These are phyloP conservation scores for Aquatica leii DNA, from an alignment of 2,888 invertebrate species.

Conservation along the genomic window DNA sequence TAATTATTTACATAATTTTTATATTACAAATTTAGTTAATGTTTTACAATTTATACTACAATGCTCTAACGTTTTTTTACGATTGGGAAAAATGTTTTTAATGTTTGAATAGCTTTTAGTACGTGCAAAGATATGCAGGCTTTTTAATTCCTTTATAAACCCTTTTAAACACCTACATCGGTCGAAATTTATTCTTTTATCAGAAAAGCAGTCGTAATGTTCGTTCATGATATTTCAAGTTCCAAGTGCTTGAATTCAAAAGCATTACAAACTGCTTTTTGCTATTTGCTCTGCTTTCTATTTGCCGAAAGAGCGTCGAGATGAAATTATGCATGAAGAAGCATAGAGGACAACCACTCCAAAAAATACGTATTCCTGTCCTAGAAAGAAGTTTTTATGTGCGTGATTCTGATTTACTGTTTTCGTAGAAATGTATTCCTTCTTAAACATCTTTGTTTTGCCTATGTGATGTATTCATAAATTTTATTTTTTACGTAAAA, in stretches of 20 bases:
- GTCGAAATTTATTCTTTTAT: slow-evolving; percentile 22
- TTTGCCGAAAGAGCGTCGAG: slow-evolving; percentile 26
- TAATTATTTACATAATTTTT: too few relatives aligned
- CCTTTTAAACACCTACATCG: slow-evolving; percentile 23
- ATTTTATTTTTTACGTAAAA: neutral
- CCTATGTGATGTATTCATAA: slow-evolving; percentile 16
- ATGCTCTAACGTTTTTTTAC: too few relatives aligned
- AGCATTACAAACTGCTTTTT: slow-evolving; percentile 28
- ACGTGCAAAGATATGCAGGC: slow-evolving; percentile 5
- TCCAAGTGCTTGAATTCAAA: slow-evolving; percentile 25
- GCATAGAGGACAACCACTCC: slow-evolving; percentile 27
- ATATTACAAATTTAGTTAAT: neutral
- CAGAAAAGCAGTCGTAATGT: slow-evolving; percentile 15
- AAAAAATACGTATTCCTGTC: slow-evolving; percentile 22
- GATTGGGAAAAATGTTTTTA: neutral
- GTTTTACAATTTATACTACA: neutral
- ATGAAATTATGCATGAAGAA: slow-evolving; percentile 29
- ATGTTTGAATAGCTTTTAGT: neutral
- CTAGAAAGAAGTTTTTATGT: slow-evolving; percentile 22
- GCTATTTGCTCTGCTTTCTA: slow-evolving; percentile 28
- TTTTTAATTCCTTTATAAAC: slow-evolving; percentile 21
- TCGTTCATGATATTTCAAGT: slow-evolving; percentile 24
- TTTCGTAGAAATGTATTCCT: slow-evolving; percentile 19
- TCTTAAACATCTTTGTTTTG: slow-evolving; percentile 22
- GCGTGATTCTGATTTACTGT: slow-evolving; percentile 26